Evolutionary conservation across 1,140 invertebrate species (phyloP).

Genomic region (Temnothorax curvispinosus): DNA sequence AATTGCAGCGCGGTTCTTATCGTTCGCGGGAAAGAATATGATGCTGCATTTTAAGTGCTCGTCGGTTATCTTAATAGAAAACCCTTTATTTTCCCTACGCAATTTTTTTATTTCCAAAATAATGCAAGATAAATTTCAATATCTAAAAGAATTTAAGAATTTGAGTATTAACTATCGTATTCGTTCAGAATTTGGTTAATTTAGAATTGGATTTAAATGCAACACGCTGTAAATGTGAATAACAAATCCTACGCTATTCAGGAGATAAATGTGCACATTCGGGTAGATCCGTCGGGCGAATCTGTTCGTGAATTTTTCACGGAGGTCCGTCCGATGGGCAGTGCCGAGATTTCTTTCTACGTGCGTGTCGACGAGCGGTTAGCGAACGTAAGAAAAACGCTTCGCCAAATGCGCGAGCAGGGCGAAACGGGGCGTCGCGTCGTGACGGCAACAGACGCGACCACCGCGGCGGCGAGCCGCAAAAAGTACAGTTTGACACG

Average conservation of each 20-base stretch:
- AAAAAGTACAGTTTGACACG: conserved; percentile 70
- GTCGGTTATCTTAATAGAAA: background rate
- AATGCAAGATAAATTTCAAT: background rate
- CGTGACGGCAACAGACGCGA: conserved; percentile 62
- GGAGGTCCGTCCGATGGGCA: background rate
- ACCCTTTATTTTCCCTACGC: background rate
- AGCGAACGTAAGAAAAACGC: conserved; percentile 64
- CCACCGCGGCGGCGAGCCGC: conserved; percentile 47
- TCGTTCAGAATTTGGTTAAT: background rate
- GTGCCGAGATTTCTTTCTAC: conserved; percentile 63
- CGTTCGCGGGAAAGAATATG: background rate
- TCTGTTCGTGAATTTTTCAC: conserved; percentile 45
- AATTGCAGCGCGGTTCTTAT: background rate
- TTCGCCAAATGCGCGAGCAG: conserved; percentile 59
- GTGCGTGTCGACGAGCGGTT: conserved; percentile 62
- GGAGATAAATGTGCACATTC: conserved; percentile 16
- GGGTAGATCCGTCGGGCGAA: conserved; percentile 1
- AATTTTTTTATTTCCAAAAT: background rate
- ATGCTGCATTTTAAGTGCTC: background rate
- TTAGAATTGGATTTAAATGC: background rate
- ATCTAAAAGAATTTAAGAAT: background rate
- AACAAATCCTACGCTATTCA: background rate
- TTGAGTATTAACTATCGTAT: background rate
- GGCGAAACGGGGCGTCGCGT: conserved; percentile 52
- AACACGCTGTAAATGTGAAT: background rate